Conservation (phyloP, 2,797 vertebrate species). For the Decapterus maruadsi region DNA sequence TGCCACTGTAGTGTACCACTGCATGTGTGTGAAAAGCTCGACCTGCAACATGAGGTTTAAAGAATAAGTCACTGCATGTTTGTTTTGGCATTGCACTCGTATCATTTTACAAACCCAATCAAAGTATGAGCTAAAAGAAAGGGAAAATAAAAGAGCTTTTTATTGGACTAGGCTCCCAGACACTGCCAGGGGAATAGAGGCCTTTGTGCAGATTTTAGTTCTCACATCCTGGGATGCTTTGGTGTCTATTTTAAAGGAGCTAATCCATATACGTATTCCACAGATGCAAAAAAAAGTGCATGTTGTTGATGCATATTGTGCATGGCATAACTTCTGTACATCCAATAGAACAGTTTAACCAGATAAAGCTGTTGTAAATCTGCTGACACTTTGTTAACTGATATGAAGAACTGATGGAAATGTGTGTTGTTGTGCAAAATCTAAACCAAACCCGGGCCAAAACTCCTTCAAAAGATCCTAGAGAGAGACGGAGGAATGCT, state of each 20-base stretch:
- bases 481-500: slow-evolving; percentile 61
- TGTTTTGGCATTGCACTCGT: slow-evolving; percentile 70
- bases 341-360: slow-evolving; percentile 8
- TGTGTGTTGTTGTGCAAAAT: slow-evolving; percentile 55
- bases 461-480: slow-evolving; percentile 58
- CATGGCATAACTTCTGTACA: neutral
- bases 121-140: slow-evolving; percentile 67
- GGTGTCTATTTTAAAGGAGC: slow-evolving; percentile 26
- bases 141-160: slow-evolving; percentile 58
- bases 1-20: slow-evolving; percentile 38
- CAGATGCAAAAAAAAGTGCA: slow-evolving; percentile 1
- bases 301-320: slow-evolving; percentile 15
- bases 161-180: slow-evolving; percentile 61
- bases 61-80: slow-evolving; percentile 70
- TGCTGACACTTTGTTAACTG: slow-evolving; percentile 20
- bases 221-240: slow-evolving; percentile 24
- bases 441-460: slow-evolving; percentile 47
- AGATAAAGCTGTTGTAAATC: slow-evolving; percentile 17
- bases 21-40: slow-evolving; percentile 74
- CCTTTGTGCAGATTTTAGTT: slow-evolving; percentile 47
- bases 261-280: slow-evolving; percentile 11
- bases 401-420: slow-evolving; percentile 39
- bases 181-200: slow-evolving; percentile 49
- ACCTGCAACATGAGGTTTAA: slow-evolving; percentile 75
- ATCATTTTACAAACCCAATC: slow-evolving; percentile 75